Evolutionary conservation across 2,113 vertebrate species (phyloP), one percentile per base, ranked within the genome.

Genomic region (Macroglossus sobrinus): DNA sequence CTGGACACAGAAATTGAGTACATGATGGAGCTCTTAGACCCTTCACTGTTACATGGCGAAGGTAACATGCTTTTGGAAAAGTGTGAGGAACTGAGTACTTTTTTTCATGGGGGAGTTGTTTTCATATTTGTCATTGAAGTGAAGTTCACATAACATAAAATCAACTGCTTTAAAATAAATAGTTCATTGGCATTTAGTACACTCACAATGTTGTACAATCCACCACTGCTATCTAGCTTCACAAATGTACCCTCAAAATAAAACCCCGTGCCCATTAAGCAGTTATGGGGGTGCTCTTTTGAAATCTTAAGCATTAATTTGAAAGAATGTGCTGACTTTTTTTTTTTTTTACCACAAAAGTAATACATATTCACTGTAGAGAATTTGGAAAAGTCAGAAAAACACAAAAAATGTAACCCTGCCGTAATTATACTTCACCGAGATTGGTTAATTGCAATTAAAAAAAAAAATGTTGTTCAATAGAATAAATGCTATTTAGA

Each of bases 21-120:
- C 98, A 99, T 99, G 99, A 99, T 99, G 99, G 99, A 99, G 96
- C 98, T 99, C 93, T 98, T 99, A 96, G 99, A 99, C 97, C 99
- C 99, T 0, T 98, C 99, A 11, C 98, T 99, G 95, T 98, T 99
- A 40, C 99, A 99, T 2, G 99, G 99, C 98, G 99, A 99, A 99
- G 99, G 99, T 99, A 98, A 30, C 3, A 0, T 33, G 50, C 47
- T 22, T 84, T 72, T 24, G 24, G 13, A 8, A 18, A 61, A 24
- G 4, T n/a, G 1, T 35, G 16, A 43, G 38, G 89, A 55, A 7
- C 7, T 24, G 15, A 71, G 61, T 57, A 22, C 5, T 53, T 74
- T 68, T 5, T 50, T 50, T 50, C 47, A 14, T 50, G 21, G 63
- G 13, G 2, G 0, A n/a, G 50, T 76, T 18, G 0, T 72, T 69